Base-by-base conservation (phyloP, 2,113 vertebrate species). In the Engraulis encrasicolus region DNA sequence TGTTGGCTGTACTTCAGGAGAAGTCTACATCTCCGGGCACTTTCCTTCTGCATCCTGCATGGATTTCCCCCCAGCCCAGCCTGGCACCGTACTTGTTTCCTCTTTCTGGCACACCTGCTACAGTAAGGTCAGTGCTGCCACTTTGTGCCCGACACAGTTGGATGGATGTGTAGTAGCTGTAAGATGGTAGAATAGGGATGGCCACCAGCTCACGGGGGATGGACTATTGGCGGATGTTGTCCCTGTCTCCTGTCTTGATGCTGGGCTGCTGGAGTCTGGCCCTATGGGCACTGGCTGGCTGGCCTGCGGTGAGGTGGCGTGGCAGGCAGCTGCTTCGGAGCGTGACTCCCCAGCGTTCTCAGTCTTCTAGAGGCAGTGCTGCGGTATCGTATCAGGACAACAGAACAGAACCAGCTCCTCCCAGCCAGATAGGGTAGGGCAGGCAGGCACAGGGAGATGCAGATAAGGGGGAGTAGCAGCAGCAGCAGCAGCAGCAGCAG, bases 371-470 rank as follows among this genome's bases (percentile, higher is more conserved):
- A 66, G 58, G 58, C 58, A 66, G 58, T 66, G 58, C 23, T 66
- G 58, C 58, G 31, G n/a, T n/a, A n/a, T n/a, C n/a, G n/a, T 31
- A 27, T 66, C 23, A 66, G 58, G 15, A 14, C 23, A 31, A 27
- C n/a, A n/a, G n/a, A n/a, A n/a, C 58, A 66, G 58, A 66, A 66
- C 58, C 58, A 66, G 58, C 58, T 66, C 58, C 27, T 74, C 61
- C 12, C n/a, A 74, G 77, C 38, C 7, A 19, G 81, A 79, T 38
- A 81, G 88, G 87, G 91, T 91, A 92, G n/a, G n/a, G n/a, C n/a
- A n/a, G n/a, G n/a, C 92, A 92, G 88, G 91, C 83, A 85, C 78
- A 88, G 83, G 85, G 81, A 85, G 82, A 86, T 82, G 50, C 86
- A 83, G n/a, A 50, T 82, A 87, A 88, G 80, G 89, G 85, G 90